phyloP scores from a whole-genome alignment of 2,797 vertebrate species.

The Falco concolor region DNA sequence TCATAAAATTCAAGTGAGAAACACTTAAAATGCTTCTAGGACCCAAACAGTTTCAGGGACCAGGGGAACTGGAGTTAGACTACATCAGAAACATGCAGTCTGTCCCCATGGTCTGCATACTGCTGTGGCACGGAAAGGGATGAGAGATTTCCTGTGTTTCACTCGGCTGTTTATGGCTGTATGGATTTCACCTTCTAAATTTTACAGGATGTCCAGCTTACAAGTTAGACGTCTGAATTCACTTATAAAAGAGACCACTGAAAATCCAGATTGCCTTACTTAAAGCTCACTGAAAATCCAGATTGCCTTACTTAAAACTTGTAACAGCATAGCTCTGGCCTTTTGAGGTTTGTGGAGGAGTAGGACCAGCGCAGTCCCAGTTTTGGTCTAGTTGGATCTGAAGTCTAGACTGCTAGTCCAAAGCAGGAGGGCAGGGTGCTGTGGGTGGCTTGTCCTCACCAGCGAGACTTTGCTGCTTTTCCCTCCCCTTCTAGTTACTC shows the following conservation, averaged over 20 bases:
- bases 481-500: neutral
- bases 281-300: neutral
- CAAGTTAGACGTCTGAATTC: neutral
- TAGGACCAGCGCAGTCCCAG: neutral
- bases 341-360: neutral
- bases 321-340: neutral
- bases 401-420: fast-evolving
- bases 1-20: neutral
- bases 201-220: neutral
- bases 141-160: neutral
- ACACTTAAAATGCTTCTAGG: neutral
- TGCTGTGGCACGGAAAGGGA: neutral
- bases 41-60: neutral
- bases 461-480: neutral
- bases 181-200: neutral
- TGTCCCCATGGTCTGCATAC: neutral
- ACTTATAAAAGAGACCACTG: neutral
- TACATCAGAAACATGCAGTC: neutral
- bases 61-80: neutral
- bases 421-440: neutral
- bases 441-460: neutral
- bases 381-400: neutral
- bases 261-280: neutral
- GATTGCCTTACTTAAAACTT: neutral
- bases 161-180: neutral